Evolutionary conservation across 2,113 vertebrate species (phyloP).

Genomic region (Anguilla rostrata): DNA sequence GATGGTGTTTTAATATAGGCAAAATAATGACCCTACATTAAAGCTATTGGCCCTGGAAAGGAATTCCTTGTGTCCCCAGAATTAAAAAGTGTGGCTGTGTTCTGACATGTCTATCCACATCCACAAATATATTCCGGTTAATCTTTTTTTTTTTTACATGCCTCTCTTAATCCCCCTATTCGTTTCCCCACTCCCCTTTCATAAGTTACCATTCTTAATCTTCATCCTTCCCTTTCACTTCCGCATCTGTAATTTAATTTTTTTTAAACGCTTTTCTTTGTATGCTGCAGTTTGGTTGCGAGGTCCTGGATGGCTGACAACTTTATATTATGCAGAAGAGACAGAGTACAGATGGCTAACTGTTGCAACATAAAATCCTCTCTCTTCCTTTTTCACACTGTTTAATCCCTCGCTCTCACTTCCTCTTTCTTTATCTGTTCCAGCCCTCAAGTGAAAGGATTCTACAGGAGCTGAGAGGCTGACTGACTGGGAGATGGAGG

Average conservation of each 20-base stretch:
- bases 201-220: background rate
- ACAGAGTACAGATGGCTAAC: background rate
- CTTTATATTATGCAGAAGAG: background rate
- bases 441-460: constrained; percentile 68
- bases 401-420: background rate
- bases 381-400: background rate
- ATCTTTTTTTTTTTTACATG: background rate
- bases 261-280: background rate
- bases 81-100: background rate
- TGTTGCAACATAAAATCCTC: background rate
- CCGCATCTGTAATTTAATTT: background rate
- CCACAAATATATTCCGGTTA: background rate
- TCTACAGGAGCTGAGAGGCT: constrained; percentile 38
- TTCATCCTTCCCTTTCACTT: background rate
- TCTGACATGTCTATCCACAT: background rate
- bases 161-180: background rate
- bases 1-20: background rate
- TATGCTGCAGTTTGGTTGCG: background rate
- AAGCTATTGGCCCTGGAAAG: background rate
- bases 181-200: background rate
- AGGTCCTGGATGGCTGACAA: background rate
- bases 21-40: background rate
- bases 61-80: background rate
- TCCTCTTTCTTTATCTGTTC: constrained; percentile 39
- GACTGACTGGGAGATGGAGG: background rate